These are phyloP conservation scores for Eulimnadia texana DNA, from an alignment of 1,140 invertebrate genomes.

Conservation along the genomic window DNA sequence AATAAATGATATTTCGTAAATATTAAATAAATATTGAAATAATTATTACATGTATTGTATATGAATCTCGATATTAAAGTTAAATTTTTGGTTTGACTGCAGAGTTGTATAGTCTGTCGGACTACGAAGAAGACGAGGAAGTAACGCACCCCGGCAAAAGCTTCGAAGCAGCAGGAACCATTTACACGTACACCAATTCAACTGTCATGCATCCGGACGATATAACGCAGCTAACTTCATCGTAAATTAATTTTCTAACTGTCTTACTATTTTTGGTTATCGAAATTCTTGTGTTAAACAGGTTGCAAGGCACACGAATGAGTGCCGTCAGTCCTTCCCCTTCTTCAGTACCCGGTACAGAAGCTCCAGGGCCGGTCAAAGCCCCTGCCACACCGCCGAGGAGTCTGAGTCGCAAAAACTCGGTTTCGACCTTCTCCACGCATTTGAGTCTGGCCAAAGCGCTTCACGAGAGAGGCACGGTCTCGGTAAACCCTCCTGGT, in stretches of 20 bases:
- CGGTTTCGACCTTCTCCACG: conserved; percentile 57
- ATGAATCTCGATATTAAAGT: too few species aligned
- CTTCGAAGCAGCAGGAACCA: conserved; percentile 43
- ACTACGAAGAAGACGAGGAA: conserved; percentile 74
- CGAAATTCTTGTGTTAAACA: background rate
- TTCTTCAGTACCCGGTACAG: background rate
- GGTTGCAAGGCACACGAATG: conserved; percentile 20
- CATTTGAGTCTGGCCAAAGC: conserved; percentile 61
- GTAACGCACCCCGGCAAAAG: conserved; percentile 25
- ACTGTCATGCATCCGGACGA: conserved; percentile 75
- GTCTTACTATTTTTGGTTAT: background rate
- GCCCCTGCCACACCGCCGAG: conserved; percentile 19
- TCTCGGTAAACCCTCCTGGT: conserved; percentile 29
- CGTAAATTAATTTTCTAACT: conserved; percentile 25
- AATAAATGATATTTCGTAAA: too few species aligned
- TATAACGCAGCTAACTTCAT: conserved; percentile 47
- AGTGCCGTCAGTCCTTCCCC: background rate
- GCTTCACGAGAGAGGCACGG: conserved; percentile 56
- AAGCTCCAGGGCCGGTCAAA: background rate
- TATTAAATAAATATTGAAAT: too few species aligned
- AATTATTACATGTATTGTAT: too few species aligned
- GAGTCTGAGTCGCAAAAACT: conserved; percentile 45
- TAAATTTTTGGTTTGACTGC: too few species aligned
- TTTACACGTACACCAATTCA: conserved; percentile 79
- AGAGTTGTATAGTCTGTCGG: conserved; percentile 57